Base-by-base conservation (phyloP, 1,140 invertebrate genomes). In the Coenobita brevimanus region DNA sequence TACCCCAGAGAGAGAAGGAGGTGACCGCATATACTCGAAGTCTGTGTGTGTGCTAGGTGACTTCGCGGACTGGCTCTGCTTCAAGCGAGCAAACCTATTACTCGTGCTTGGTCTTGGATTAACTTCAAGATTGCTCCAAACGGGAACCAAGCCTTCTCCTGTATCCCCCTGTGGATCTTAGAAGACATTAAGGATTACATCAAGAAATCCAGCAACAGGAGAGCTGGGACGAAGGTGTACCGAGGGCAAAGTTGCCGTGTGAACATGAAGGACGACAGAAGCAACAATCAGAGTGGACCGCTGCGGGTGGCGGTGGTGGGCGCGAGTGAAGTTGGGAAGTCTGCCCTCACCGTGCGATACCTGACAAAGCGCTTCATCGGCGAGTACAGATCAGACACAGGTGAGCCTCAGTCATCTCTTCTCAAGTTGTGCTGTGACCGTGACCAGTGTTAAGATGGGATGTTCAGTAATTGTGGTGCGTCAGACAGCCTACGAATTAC, bases 301-400 rank as follows among this genome's bases (percentile, higher is more conserved):
- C 82, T 85, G 33, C 36, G 82, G 27, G 82, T 85, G 82, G 86
- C 86, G 0, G 86, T 90, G 30, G 24, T 90, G 6, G 89, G 89
- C 13, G 64, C 76, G 15, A 69, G 83, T 78, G 78, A 80, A 1
- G 89, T 90, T 33, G 89, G 89, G 17, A 90, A 90, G 69, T 90
- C 94, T 95, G 96, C 96, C 89, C 93, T 97, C 33, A 96, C 96
- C n/a, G 96, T 97, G 2, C 93, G 96, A 54, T 96, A 96, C 92
- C 92, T 96, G 36, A 97, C 96, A 8, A 94, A 95, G 91, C 92
- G 96, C 91, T 97, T 95, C 92, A 96, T 96, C 88, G 96, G 96
- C 76, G 96, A 96, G 94, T 96, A 97, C 92, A 94, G 96, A 91
- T 96, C 96, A 90, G 95, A 96, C 92, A 95, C 96, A 93, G 96